Evolutionary conservation across 1,140 invertebrate species (phyloP).

Genomic region (Belonocnema kinseyi): DNA sequence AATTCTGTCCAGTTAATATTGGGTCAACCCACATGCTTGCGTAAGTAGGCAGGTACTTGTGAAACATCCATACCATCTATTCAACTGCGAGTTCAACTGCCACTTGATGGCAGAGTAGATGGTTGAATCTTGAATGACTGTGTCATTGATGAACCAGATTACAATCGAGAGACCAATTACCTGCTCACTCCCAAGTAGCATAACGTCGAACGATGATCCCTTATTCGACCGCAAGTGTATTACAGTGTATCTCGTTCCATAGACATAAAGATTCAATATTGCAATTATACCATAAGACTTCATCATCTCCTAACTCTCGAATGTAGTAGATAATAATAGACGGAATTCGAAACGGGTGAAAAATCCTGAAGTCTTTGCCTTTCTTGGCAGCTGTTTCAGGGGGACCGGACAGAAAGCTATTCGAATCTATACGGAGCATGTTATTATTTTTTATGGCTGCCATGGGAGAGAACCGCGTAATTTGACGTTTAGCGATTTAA

Average conservation of each 20-base stretch:
- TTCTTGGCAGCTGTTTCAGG: slow-evolving; percentile 21
- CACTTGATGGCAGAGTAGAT: background rate
- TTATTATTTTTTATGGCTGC: slow-evolving; percentile 68
- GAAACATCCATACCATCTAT: background rate
- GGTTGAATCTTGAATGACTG: background rate
- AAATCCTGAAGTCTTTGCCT: slow-evolving; percentile 32
- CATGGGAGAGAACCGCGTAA: slow-evolving; percentile 60
- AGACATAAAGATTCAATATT: slow-evolving; percentile 29
- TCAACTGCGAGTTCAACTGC: background rate
- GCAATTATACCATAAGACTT: slow-evolving; percentile 24
- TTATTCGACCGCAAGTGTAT: background rate
- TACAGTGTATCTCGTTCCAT: background rate
- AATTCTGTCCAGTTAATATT: background rate
- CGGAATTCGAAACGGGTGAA: slow-evolving; percentile 20
- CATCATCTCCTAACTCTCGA: background rate
- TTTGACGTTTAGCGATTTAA: slow-evolving; percentile 73
- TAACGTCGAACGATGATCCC: background rate
- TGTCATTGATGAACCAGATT: slow-evolving; percentile 7
- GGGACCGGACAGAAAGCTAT: slow-evolving; percentile 47
- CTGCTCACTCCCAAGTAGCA: background rate
- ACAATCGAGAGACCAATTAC: background rate
- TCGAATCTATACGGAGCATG: slow-evolving; percentile 58
- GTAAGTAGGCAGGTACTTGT: slow-evolving; percentile 6
- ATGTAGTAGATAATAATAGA: slow-evolving; percentile 23
- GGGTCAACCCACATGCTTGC: slow-evolving; percentile 2